These are phyloP conservation scores for Eretmochelys imbricata DNA, from an alignment of 2,113 vertebrate species.

Conservation along the genomic window DNA sequence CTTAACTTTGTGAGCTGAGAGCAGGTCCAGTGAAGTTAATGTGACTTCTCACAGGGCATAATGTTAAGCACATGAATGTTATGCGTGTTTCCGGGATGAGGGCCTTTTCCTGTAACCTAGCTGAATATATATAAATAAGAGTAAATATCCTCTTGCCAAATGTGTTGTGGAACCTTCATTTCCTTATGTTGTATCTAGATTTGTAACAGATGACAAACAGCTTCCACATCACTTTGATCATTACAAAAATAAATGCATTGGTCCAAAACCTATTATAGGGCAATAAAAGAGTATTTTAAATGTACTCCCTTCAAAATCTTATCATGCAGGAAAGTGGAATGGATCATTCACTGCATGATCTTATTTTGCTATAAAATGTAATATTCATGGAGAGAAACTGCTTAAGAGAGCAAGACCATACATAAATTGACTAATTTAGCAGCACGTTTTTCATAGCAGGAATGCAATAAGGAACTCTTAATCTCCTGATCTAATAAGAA, in stretches of 20 bases:
- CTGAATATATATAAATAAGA: neutral
- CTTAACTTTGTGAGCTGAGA: neutral
- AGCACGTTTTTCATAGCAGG: neutral
- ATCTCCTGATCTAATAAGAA: constrained; percentile 28
- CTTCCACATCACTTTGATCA: constrained; percentile 55
- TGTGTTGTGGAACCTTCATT: neutral
- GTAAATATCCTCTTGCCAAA: neutral
- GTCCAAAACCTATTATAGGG: constrained; percentile 41
- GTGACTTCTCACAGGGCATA: neutral
- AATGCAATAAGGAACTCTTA: constrained; percentile 11
- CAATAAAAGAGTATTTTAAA: constrained; percentile 62
- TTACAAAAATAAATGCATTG: constrained; percentile 42
- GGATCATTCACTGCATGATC: neutral
- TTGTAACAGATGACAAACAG: constrained; percentile 41
- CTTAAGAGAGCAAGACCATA: constrained; percentile 15
- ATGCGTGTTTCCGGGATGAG: constrained; percentile 12
- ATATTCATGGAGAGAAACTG: constrained; percentile 27
- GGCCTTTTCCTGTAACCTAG: constrained; percentile 16
- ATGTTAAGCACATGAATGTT: neutral
- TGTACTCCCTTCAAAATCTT: constrained; percentile 36
- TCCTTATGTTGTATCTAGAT: constrained; percentile 11
- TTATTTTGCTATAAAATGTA: constrained; percentile 40
- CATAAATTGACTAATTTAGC: constrained; percentile 56
- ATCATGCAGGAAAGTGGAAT: constrained; percentile 32
- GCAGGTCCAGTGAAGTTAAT: neutral